These are phyloP conservation scores for Morpho achilles DNA, from an alignment of 2,888 invertebrate species.

Conservation along the genomic window DNA sequence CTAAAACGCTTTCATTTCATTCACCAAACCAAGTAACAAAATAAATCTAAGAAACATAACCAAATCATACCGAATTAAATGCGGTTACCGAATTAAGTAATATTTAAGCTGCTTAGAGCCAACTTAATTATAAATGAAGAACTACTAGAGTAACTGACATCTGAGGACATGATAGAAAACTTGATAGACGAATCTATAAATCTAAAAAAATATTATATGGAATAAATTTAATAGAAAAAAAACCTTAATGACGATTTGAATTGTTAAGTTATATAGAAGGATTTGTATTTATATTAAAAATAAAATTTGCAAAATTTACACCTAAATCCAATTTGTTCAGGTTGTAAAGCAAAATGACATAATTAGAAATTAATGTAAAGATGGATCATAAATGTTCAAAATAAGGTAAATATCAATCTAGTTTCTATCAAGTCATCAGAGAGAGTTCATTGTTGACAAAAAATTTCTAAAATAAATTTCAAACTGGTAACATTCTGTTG, in stretches of 20 bases:
- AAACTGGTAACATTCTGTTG: slow-evolving; percentile 47
- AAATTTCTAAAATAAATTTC: slow-evolving; percentile 19
- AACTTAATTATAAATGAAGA: slow-evolving; percentile 30
- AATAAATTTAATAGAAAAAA: no score
- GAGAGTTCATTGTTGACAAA: slow-evolving; percentile 16
- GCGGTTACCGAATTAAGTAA: slow-evolving; percentile 57
- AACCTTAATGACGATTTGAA: no score
- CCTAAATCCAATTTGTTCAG: no score
- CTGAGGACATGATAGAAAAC: slow-evolving; percentile 29
- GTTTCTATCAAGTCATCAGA: slow-evolving; percentile 21
- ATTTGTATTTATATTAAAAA: no score
- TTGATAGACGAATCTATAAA: neutral
- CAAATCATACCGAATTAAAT: slow-evolving; percentile 56
- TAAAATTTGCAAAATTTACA: no score
- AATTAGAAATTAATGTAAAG: no score
- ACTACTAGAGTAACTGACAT: slow-evolving; percentile 20
- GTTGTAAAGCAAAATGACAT: no score
- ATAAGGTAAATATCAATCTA: neutral
- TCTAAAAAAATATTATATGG: no score
- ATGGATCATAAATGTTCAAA: no score
- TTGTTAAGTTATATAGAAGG: no score
- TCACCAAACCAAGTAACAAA: slow-evolving; percentile 41
- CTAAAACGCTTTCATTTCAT: slow-evolving; percentile 16
- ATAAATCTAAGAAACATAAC: slow-evolving; percentile 57
- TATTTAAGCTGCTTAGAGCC: slow-evolving; percentile 64